Evolutionary conservation across 1,140 invertebrate species (phyloP), one percentile per base, ranked within the genome.

Genomic region (Anadara kagoshimensis): DNA sequence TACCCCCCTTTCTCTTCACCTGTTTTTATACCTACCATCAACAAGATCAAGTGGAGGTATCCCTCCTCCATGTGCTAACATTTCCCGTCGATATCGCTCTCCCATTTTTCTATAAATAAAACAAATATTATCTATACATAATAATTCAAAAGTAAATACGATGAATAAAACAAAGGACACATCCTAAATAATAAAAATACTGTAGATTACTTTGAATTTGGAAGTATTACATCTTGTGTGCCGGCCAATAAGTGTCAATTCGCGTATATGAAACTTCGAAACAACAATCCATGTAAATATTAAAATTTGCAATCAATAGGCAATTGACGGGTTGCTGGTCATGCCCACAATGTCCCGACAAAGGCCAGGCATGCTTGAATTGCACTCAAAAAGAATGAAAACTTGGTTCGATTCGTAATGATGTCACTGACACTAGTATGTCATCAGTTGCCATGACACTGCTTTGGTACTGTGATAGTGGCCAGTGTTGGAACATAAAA

Each of bases 21-120:
- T 66, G 4, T 14, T 24, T 36, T 4, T 54, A 12, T 56, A 64
- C 64, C 75, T 62, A 85, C 86, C 82, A 82, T 88, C 91, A 10
- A 97, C 93, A 57, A 97, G 88, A 78, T 92, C 88, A 18, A 91
- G 91, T 5, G 94, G 92, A 5, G 95, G 95, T 75, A 94, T 93
- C 0, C 95, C 95, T 54, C 97, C 97, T n/a, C 97, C 97, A 86
- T 97, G 93, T 5, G 92, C 90, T 14, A 99, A 90, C 69, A 97
- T 93, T 83, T 95, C 93, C 1, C 88, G 83, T 43, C 95, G 88
- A 82, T 96, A 97, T 69, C 91, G 91, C 79, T 96, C 93, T 1
- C 97, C 97, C 24, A 93, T 92, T 29, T 84, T 78, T 12, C 94
- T 91, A 86, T 91, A 80, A 57, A 53, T 62, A 53, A 51, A 53